Conservation (phyloP, 2,888 invertebrate species). For the Lapara coniferarum region DNA sequence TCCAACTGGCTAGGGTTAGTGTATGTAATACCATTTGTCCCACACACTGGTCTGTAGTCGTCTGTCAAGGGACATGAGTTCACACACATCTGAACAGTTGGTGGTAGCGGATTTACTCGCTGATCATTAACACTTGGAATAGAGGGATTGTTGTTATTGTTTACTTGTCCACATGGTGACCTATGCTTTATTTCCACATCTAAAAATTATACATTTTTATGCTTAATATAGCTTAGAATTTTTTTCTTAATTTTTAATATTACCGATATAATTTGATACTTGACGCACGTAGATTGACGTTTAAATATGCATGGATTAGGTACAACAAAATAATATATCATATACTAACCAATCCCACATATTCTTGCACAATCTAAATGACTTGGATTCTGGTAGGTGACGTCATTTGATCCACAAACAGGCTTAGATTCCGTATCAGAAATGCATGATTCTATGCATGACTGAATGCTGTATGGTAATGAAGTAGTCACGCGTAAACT, state of each 20-base stretch:
- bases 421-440: slow-evolving; percentile 53
- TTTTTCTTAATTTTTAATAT: too few species aligned
- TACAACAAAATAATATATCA: background rate
- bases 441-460: slow-evolving; percentile 14
- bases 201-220: too few species aligned
- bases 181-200: slow-evolving; percentile 35
- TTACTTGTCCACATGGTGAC: slow-evolving; percentile 28
- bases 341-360: slow-evolving; percentile 46
- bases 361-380: slow-evolving; percentile 34
- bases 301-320: background rate
- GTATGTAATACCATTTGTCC: slow-evolving; percentile 39
- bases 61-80: background rate
- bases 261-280: too few species aligned
- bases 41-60: slow-evolving; percentile 40
- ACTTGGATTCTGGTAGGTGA: slow-evolving; percentile 40
- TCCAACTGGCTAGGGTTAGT: slow-evolving; percentile 37
- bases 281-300: too few species aligned
- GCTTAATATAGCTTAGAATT: too few species aligned
- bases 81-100: background rate
- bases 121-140: background rate
- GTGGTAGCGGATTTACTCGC: background rate
- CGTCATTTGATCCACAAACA: slow-evolving; percentile 49
- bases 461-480: background rate
- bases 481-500: background rate
- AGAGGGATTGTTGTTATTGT: background rate